Base-by-base conservation (phyloP, 2,113 vertebrate genomes). In the Chunga burmeisteri region DNA sequence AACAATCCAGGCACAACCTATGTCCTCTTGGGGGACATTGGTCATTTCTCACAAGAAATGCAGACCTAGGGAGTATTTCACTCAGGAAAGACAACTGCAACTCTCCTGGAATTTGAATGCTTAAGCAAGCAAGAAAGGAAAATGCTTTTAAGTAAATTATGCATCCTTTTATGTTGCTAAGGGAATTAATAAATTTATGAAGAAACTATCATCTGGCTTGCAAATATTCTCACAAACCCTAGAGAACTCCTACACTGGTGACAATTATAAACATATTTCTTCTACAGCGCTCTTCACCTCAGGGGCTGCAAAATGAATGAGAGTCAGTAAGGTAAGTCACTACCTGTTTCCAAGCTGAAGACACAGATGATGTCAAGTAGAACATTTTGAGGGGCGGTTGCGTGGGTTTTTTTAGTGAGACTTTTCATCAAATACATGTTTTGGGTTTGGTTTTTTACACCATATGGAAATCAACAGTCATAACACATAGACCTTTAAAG, bases 61-160 rank as follows among this genome's bases (percentile, higher is more conserved):
- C n/a, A 82, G 74, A 56, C 19, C 11, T 68, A 66, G 20, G 22
- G 32, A 75, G 4, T 73, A 40, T 70, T 91, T 81, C 2, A 61
- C 9, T 65, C 36, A 65, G 30, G 21, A 94, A 49, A 61, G 52
- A 86, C 32, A 90, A 50, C 34, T 34, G 23, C 10, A 52, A 18
- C 8, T 90, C 20, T 65, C 23, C 7, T 5, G 1, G 32, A 88
- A 61, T 20, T 16, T 56, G 23, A 88, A 77, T 7, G 8, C 30
- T 90, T 83, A 83, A 68, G 53, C 44, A 90, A 81, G 36, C 18
- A 92, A 68, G 30, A 81, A 72, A 80, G 52, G 11, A 86, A 95
- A 79, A 81, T 10, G 5, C 59, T 83, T 3, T 0, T 38, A 65
- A 78, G 49, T 13, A 81, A 87, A 73, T 62, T 40, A 49, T 47